Evolutionary conservation across 2,888 invertebrate species (phyloP).

Genomic region (Eilema sororculum): DNA sequence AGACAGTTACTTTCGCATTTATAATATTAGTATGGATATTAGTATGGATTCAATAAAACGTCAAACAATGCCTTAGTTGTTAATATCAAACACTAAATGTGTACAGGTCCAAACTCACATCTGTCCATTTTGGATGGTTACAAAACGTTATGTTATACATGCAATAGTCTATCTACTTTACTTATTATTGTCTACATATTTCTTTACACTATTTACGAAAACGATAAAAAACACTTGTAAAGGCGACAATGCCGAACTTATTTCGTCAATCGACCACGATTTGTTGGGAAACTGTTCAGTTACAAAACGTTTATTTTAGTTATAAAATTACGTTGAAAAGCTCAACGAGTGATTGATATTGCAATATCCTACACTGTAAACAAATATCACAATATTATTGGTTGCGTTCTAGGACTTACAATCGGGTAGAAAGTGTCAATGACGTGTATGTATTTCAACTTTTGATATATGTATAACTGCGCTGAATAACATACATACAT

Average conservation of each 20-base stretch:
- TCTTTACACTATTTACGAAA: slow-evolving; percentile 26
- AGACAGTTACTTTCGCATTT: no score
- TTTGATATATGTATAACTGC: neutral
- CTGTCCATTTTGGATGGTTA: neutral
- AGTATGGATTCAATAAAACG: no score
- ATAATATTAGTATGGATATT: no score
- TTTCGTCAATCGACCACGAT: slow-evolving; percentile 51
- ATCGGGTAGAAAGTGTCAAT: slow-evolving; percentile 15
- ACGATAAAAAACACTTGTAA: slow-evolving; percentile 33
- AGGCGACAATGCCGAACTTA: slow-evolving; percentile 26
- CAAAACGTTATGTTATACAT: slow-evolving; percentile 2
- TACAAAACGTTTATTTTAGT: slow-evolving; percentile 52
- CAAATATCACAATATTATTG: slow-evolving; percentile 24
- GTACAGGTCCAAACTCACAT: neutral
- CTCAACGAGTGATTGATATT: slow-evolving; percentile 38
- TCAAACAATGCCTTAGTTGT: no score
- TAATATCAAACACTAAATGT: no score
- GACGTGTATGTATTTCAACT: slow-evolving; percentile 9
- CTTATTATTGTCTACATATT: slow-evolving; percentile 11
- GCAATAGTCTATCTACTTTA: neutral
- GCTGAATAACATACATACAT: neutral
- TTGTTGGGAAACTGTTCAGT: slow-evolving; percentile 39
- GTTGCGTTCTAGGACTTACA: slow-evolving; percentile 5
- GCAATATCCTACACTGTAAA: slow-evolving; percentile 48
- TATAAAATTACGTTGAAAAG: slow-evolving; percentile 50